Evolutionary conservation across 92 coral and sea anemone species (phyloP).

Genomic region (Epizoanthus scotinus): DNA sequence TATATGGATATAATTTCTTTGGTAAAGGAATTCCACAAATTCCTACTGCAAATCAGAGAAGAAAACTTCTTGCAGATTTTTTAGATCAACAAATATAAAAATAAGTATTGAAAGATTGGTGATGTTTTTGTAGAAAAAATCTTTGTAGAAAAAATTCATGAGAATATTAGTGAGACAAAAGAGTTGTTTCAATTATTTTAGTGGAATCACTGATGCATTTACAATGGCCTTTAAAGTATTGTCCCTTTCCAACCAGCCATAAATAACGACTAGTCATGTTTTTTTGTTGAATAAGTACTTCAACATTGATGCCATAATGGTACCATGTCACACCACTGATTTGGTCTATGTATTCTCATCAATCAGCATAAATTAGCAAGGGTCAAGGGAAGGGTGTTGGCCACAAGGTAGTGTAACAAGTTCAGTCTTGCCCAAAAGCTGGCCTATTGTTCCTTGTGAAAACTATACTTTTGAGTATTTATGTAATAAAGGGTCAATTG

Average conservation of each 20-base stretch:
- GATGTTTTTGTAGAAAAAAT: neutral
- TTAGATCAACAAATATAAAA: neutral
- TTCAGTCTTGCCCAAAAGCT: neutral
- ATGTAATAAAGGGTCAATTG: neutral
- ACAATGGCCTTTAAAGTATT: neutral
- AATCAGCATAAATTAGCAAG: neutral
- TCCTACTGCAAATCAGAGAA: neutral
- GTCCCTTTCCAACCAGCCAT: neutral
- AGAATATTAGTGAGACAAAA: neutral
- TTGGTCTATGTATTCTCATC: neutral
- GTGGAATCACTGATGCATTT: conserved; percentile 12
- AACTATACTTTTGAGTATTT: no score
- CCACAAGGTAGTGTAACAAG: neutral
- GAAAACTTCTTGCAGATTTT: neutral
- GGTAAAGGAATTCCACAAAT: neutral
- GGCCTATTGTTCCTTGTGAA: neutral
- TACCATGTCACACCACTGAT: neutral
- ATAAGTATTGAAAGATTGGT: neutral
- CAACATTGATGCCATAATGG: neutral
- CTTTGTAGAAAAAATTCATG: neutral
- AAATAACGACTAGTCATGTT: conserved; percentile 3
- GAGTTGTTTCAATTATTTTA: neutral
- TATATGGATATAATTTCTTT: neutral
- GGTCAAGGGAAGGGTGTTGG: neutral
- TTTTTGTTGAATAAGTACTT: neutral